Evolutionary conservation across 2,888 invertebrate species (phyloP), one percentile per base, ranked within the genome.

Genomic region (Epirrita christyi): DNA sequence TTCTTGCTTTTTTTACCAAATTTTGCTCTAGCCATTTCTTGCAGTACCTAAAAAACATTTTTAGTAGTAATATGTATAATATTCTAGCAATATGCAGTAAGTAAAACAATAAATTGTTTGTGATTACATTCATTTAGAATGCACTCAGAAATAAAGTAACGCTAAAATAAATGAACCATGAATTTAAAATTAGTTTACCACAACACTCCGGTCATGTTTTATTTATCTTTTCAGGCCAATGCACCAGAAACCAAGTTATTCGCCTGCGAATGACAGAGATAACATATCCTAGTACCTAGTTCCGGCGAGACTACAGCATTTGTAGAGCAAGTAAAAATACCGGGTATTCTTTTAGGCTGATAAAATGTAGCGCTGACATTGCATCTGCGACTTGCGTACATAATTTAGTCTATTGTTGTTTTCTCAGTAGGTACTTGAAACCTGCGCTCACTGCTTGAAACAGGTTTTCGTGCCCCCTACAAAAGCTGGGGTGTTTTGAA

Each of bases 161-260:
- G 6, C 2, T 10, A 38, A 13, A 38, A 8, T 14, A 38, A n/a
- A 38, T 7, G 14, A 6, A 13, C 6, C 38, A 14, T 38, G 38
- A 6, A 14, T 38, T 14, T 14, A 14, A 8, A 38, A 38, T 38
- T 64, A 76, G 76, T 76, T 75, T 66, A 67, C 70, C 63, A 75
- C 72, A 72, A 70, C 77, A 69, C 64, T 21, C 21, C n/a, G n/a
- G n/a, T 75, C 75, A 76, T 79, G 70, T 69, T 64, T 69, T 57
- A 68, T 72, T 81, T 85, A 85, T 87, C 84, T 81, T 80, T 82
- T 76, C 72, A 76, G 81, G 81, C 64, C 86, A 81, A 71, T 80
- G 82, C 75, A 80, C 81, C 71, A 80, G 70, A 76, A 80, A 79
- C 71, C 70, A 66, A 67, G 60, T 4, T 69, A 74, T 72, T 73